These are phyloP conservation scores for Bombus picipes DNA, from an alignment of 1,140 invertebrate species.

Conservation along the genomic window DNA sequence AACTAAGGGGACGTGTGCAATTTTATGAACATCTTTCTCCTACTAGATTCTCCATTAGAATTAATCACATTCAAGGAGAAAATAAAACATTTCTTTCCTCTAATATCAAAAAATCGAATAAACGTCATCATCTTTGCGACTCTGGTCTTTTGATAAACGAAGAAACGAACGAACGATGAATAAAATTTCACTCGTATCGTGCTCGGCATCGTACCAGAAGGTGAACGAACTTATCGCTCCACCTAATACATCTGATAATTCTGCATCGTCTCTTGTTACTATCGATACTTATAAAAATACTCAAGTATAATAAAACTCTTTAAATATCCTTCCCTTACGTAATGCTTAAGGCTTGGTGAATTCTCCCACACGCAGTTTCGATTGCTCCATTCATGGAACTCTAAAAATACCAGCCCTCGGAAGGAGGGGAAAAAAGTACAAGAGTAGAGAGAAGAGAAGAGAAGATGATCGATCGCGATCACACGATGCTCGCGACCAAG, in stretches of 20 bases:
- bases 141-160: no score
- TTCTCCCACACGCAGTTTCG: neutral
- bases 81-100: neutral
- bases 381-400: neutral
- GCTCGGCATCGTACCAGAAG: no score
- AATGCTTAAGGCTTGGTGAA: neutral
- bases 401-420: neutral
- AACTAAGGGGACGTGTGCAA: neutral
- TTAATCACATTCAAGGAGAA: neutral
- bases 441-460: no score
- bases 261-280: neutral
- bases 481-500: slow-evolving; percentile 6
- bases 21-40: neutral
- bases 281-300: neutral
- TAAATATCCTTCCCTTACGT: neutral
- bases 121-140: no score
- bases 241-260: neutral
- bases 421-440: neutral
- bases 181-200: neutral
- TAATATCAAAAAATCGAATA: no score
- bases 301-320: neutral
- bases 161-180: neutral
- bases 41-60: neutral
- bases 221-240: neutral
- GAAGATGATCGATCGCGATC: slow-evolving; percentile 18